A percentile compares a stretch with the other conserved stretches of the same genome.
Conservation (phyloP, 2,113 vertebrate species). For the Drymodes brunneopygia region DNA sequence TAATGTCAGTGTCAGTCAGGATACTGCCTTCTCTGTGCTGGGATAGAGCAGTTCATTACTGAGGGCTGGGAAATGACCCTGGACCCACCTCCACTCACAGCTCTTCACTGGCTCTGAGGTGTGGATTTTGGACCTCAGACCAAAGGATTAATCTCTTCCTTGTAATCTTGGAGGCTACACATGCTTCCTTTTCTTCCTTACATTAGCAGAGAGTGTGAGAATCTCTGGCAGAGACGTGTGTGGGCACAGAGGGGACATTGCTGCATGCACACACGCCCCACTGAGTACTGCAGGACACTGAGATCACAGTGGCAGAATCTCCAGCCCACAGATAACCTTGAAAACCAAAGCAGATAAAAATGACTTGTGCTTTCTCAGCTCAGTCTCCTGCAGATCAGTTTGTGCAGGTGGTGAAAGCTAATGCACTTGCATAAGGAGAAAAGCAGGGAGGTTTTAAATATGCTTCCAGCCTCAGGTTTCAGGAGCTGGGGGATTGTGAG, state of each 20-base stretch:
- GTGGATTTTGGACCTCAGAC: neutral
- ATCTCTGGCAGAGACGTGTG: neutral
- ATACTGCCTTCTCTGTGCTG: neutral
- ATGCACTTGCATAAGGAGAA: neutral
- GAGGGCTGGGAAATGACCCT: neutral
- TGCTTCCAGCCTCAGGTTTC: neutral
- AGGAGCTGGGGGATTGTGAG: neutral
- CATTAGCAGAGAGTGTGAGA: neutral
- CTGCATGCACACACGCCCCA: fast-evolving
- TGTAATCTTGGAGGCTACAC: neutral
- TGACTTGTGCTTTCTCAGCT: neutral
- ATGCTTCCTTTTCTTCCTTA: neutral
- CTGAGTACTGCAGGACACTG: neutral
- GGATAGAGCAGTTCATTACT: neutral
- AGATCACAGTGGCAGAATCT: neutral
- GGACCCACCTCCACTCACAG: neutral
- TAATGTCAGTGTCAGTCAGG: neutral
- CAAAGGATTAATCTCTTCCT: neutral
- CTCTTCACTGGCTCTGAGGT: neutral
- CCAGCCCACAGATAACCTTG: neutral
- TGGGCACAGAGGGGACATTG: neutral
- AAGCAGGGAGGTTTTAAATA: neutral
- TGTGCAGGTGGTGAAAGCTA: neutral
- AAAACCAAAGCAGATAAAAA: neutral
- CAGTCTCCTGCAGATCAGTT: neutral